Percentiles rank a stretch among this genome's conserved stretches.
Evolutionary conservation across 2,113 vertebrate genomes (phyloP).

Genomic region (Myotis yumanensis): DNA sequence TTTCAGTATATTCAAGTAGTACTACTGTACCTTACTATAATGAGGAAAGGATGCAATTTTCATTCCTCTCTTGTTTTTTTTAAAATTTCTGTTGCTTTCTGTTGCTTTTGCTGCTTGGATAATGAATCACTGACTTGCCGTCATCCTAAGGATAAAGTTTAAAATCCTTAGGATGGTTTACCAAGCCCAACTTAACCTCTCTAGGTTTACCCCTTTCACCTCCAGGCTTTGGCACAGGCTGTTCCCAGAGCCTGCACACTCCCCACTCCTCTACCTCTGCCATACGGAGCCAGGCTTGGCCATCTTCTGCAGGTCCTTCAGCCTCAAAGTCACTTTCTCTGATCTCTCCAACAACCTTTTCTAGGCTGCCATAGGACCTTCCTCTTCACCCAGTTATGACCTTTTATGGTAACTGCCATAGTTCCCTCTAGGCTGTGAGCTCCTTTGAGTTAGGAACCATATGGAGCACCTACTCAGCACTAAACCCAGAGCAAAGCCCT

Average conservation of each 20-base stretch:
- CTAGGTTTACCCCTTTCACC: background rate
- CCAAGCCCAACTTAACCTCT: no score
- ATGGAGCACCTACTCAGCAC: background rate
- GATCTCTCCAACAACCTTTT: background rate
- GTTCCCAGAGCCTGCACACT: background rate
- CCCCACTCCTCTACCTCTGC: background rate
- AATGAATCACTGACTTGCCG: background rate
- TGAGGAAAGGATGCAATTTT: background rate
- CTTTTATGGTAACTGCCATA: background rate
- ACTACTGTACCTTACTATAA: background rate
- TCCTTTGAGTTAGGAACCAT: background rate
- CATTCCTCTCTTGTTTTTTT: background rate
- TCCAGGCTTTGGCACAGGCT: background rate
- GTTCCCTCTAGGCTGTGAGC: background rate
- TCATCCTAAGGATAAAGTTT: no score
- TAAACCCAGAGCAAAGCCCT: background rate
- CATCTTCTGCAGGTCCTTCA: background rate
- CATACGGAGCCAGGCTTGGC: background rate
- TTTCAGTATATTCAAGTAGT: background rate
- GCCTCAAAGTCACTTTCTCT: background rate
- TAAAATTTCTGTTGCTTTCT: background rate
- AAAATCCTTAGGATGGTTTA: no score
- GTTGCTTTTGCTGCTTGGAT: slow-evolving; percentile 17
- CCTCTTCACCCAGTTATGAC: background rate
- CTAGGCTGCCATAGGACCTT: background rate